These are phyloP conservation scores for Dolichopus griseipennis DNA, from an alignment of 2,888 invertebrate species.

Conservation along the genomic window DNA sequence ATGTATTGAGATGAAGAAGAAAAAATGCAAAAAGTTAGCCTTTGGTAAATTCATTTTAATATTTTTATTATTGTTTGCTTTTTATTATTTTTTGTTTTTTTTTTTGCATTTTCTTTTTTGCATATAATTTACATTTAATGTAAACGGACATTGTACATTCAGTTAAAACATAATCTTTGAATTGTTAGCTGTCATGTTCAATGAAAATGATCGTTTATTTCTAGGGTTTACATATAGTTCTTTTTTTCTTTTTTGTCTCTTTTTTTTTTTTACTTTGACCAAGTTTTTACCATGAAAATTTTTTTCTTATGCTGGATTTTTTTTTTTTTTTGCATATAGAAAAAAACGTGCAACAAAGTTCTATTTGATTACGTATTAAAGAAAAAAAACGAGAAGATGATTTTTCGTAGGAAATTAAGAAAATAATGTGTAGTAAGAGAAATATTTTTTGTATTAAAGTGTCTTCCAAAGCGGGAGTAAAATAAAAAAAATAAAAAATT, in stretches of 20 bases:
- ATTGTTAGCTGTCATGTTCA: slow-evolving; percentile 9
- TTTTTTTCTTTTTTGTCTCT: too few relatives aligned
- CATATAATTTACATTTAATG: slow-evolving; percentile 1
- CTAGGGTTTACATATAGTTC: background rate
- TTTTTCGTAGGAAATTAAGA: background rate
- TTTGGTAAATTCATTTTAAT: background rate
- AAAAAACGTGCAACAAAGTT: too few relatives aligned
- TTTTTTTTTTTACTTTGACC: background rate
- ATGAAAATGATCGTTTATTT: slow-evolving; percentile 8
- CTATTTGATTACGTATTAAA: too few relatives aligned
- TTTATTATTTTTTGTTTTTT: background rate
- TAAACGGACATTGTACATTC: background rate
- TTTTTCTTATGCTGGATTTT: background rate
- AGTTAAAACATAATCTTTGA: slow-evolving; percentile 2
- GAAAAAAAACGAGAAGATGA: too few relatives aligned
- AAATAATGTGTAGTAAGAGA: background rate
- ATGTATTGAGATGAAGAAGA: too few relatives aligned
- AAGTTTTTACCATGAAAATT: background rate
- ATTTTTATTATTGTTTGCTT: background rate
- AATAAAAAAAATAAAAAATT: background rate
- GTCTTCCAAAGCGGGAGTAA: background rate
- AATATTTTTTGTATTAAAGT: background rate
- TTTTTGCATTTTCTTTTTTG: background rate
- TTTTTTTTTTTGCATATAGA: too few relatives aligned
- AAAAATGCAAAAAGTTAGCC: background rate